phyloP scores from a whole-genome alignment of 2,797 vertebrate species.

The Sebastes itinus region DNA sequence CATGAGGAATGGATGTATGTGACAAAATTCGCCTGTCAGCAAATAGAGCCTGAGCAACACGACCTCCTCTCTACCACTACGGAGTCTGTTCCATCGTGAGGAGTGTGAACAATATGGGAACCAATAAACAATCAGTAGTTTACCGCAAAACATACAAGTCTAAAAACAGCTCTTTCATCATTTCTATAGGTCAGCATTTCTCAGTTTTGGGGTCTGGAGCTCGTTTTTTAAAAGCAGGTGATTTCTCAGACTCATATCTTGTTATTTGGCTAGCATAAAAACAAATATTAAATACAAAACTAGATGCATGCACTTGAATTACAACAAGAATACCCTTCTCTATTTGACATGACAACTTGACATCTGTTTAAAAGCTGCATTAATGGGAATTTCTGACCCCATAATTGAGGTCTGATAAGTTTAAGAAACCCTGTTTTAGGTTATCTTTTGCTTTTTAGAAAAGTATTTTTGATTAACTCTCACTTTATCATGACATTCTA shows the following conservation, averaged over 20 bases:
- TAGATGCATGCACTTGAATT: neutral
- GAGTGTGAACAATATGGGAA: neutral
- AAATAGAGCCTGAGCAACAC: too few relatives aligned
- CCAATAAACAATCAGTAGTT: neutral
- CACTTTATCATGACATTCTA: neutral
- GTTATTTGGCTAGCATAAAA: neutral
- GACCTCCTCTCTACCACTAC: too few relatives aligned
- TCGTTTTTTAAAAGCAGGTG: neutral
- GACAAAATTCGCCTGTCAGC: too few relatives aligned
- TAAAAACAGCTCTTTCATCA: neutral
- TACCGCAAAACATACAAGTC: neutral
- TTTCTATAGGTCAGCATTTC: neutral
- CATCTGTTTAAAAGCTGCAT: neutral
- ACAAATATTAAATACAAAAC: neutral
- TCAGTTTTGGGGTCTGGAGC: neutral
- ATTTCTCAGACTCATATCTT: neutral
- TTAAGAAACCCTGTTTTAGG: neutral
- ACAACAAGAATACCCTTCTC: neutral
- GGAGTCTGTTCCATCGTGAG: neutral
- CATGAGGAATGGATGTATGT: too few relatives aligned
- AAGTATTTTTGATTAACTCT: neutral
- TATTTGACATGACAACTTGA: neutral
- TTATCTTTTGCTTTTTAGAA: neutral
- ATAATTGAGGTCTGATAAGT: neutral
- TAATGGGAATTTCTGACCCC: neutral